Evolutionary conservation across 2,797 vertebrate species (phyloP), one percentile per base, ranked within the genome.

Genomic region (Gymnothorax javanicus): DNA sequence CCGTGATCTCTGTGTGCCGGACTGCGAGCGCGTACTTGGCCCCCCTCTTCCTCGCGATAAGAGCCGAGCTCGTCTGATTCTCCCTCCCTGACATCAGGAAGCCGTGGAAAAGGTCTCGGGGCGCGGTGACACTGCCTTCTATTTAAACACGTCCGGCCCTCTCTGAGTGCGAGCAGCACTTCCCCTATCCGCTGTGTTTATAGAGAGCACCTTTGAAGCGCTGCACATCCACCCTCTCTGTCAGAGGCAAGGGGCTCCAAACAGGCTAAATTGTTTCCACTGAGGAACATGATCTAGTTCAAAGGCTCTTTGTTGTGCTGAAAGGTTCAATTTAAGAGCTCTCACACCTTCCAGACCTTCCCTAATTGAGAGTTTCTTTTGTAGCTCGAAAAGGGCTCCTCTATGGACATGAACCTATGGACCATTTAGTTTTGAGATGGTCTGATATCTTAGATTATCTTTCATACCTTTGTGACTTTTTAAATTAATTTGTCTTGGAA

Each of bases 21-120:
- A 17, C 43, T 77, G 88, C 7, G 15, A 23, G 60, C 60, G 93
- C 91, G 91, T 94, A 93, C 92, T 87, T 89, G 93, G 84, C 90
- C 90, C 86, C 88, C 91, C 92, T 52, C 94, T 96, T 96, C 94
- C 94, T 93, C 89, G 88, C 90, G 92, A 93, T 94, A 91, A 93
- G 90, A 91, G 87, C n/a, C 85, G 79, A 91, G 88, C 93, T 88
- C 75, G 90, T 90, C 86, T 91, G 84, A 89, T 93, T 91, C 85
- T 87, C 91, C 89, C 91, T 7, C 64, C 64, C 62, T 3, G 43
- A 88, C 88, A 86, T 85, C 94, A 95, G 94, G 95, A 96, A 96
- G 88, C 89, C 89, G 91, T 92, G 91, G 91, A 91, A 92, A 94
- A 94, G 67, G 90, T 91, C 90, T 91, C 91, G 91, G 91, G 92